A percentile compares a stretch with the other conserved stretches of the same genome.
These are phyloP conservation scores for Drosophila subsilvestris DNA, from an alignment of 2,888 invertebrate species.

Conservation along the genomic window DNA sequence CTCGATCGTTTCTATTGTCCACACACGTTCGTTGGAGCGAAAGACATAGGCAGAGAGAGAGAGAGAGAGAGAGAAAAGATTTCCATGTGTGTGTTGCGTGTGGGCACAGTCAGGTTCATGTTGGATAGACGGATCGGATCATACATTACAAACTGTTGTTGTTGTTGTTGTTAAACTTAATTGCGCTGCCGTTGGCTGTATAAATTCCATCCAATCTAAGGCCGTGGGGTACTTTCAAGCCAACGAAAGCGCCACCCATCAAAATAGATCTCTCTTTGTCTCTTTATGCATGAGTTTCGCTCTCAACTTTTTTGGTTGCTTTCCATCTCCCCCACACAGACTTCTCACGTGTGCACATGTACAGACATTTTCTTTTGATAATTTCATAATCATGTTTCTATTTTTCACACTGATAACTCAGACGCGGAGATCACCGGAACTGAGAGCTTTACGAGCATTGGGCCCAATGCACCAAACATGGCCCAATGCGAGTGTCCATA, in stretches of 20 bases:
- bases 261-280: conserved; percentile 28
- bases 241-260: conserved; percentile 74
- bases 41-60: conserved; percentile 3
- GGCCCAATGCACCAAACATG: conserved; percentile 16
- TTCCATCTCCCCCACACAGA: neutral
- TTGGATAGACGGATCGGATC: conserved; percentile 1
- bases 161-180: conserved; percentile 52
- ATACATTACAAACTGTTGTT: conserved; percentile 3
- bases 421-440: conserved; percentile 62
- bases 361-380: conserved; percentile 41
- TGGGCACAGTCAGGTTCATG: conserved; percentile 60
- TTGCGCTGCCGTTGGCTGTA: conserved; percentile 68
- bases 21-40: conserved; percentile 41
- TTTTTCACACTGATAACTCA: conserved; percentile 67
- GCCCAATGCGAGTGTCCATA: conserved; percentile 41
- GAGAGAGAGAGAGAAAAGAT: neutral
- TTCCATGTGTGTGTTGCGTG: neutral
- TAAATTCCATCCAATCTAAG: conserved; percentile 75
- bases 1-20: conserved; percentile 73
- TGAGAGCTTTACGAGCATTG: conserved; percentile 50
- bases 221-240: conserved; percentile 77
- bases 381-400: conserved; percentile 78
- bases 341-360: conserved; percentile 6
- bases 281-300: neutral
- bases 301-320: neutral